Percentiles rank a stretch among this genome's conserved stretches.
Conservation (phyloP, 2,797 vertebrate genomes). For the Hyperoplus lanceolatus region DNA sequence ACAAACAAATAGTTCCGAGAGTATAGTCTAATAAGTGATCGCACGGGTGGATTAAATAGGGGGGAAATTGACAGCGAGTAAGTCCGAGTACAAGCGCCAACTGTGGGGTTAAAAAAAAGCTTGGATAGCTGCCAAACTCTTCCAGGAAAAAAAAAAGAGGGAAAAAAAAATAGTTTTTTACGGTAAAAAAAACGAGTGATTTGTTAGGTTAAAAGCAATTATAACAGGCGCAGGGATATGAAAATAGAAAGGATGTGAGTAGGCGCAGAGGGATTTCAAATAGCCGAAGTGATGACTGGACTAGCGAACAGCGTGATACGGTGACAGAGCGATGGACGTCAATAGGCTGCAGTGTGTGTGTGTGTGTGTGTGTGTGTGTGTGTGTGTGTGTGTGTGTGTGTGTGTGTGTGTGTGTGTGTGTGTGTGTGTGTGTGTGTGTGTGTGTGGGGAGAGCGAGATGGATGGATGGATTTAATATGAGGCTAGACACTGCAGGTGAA, state of each 20-base stretch:
- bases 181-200: slow-evolving; percentile 8
- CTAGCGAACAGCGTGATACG: slow-evolving; percentile 47
- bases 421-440: too few species aligned
- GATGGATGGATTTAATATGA: too few species aligned
- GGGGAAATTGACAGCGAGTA: too few species aligned
- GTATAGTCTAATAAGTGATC: too few species aligned
- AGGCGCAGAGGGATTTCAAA: not conserved
- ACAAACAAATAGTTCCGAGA: too few species aligned
- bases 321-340: slow-evolving; percentile 64
- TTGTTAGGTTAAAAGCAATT: not conserved
- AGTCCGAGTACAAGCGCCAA: too few species aligned
- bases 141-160: not conserved
- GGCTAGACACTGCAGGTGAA: too few species aligned
- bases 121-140: too few species aligned
- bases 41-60: too few species aligned
- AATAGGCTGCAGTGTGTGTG: slow-evolving; percentile 54
- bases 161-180: slow-evolving; percentile 36
- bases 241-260: slow-evolving; percentile 10
- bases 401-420: too few species aligned
- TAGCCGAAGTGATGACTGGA: slow-evolving; percentile 54
- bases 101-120: too few species aligned
- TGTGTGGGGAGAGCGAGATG: too few species aligned
- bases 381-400: not conserved
- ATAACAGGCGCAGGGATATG: not conserved
- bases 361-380: not conserved